Evolutionary conservation across 2,113 vertebrate species (phyloP).

Genomic region (Polypterus senegalus): DNA sequence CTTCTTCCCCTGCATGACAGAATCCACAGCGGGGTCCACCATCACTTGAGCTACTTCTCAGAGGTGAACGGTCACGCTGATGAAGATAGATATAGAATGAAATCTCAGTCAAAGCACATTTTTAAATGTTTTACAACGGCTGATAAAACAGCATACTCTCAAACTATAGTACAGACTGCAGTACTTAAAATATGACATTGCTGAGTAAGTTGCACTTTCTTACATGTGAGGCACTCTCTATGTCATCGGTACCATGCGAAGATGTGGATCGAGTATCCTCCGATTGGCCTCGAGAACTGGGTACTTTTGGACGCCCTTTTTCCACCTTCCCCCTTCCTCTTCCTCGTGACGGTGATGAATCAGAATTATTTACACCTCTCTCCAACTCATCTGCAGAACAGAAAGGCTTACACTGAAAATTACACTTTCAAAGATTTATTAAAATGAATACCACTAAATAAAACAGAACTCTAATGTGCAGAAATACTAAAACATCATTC

Average conservation of each 20-base stretch:
- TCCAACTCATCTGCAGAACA: conserved; percentile 64
- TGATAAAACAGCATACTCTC: no score
- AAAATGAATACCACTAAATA: no score
- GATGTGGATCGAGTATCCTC: conserved; percentile 85
- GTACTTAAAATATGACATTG: no score
- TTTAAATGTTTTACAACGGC: no score
- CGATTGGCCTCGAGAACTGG: conserved; percentile 68
- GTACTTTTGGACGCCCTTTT: conserved; percentile 71
- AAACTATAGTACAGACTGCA: no score
- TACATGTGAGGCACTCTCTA: conserved; percentile 90
- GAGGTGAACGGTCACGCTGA: conserved; percentile 89
- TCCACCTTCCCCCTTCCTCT: conserved; percentile 79
- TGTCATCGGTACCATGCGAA: conserved; percentile 87
- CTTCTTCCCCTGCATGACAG: conserved; percentile 93
- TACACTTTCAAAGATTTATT: no score
- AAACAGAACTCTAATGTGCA: no score
- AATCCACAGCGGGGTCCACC: conserved; percentile 92
- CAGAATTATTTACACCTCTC: conserved; percentile 73
- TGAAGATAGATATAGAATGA: no score
- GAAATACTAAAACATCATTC: no score
- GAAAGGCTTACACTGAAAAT: background rate
- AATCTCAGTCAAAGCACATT: no score
- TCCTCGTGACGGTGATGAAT: conserved; percentile 76
- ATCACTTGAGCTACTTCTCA: conserved; percentile 79
- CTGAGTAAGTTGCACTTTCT: conserved; percentile 23